Percentiles rank a stretch among this genome's conserved stretches.
These are phyloP conservation scores for Hafferia zeledoni DNA, from an alignment of 2,797 vertebrate genomes.

Conservation along the genomic window DNA sequence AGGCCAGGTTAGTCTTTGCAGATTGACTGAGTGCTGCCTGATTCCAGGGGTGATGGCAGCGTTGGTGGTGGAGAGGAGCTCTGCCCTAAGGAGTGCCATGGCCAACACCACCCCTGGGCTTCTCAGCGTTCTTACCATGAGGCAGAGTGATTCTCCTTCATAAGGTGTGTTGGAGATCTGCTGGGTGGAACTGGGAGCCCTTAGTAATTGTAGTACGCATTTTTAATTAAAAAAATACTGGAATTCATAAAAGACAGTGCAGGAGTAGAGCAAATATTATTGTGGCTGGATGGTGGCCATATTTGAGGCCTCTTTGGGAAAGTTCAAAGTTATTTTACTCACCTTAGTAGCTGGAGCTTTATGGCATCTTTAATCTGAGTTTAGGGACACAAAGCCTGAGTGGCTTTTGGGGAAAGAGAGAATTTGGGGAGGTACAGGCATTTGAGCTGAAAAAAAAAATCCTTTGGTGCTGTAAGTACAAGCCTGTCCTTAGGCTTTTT, in stretches of 20 bases:
- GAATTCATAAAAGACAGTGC: neutral
- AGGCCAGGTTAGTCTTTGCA: neutral
- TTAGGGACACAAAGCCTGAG: neutral
- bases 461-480: neutral
- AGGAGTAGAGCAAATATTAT: neutral
- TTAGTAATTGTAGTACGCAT: neutral
- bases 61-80: neutral
- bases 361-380: fast-evolving
- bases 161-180: neutral
- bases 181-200: neutral
- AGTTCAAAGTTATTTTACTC: neutral
- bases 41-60: neutral
- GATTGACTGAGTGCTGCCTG: neutral
- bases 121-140: neutral
- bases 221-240: neutral
- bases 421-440: neutral
- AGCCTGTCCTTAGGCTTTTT: constrained; percentile 5
- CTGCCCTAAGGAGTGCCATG: neutral
- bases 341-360: neutral
- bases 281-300: neutral
- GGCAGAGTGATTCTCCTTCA: neutral
- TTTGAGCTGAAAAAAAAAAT: neutral
- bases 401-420: neutral
- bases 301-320: neutral
- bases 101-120: neutral